phyloP scores from a whole-genome alignment of 1,140 invertebrate genomes.

The Kradibia gibbosae region DNA sequence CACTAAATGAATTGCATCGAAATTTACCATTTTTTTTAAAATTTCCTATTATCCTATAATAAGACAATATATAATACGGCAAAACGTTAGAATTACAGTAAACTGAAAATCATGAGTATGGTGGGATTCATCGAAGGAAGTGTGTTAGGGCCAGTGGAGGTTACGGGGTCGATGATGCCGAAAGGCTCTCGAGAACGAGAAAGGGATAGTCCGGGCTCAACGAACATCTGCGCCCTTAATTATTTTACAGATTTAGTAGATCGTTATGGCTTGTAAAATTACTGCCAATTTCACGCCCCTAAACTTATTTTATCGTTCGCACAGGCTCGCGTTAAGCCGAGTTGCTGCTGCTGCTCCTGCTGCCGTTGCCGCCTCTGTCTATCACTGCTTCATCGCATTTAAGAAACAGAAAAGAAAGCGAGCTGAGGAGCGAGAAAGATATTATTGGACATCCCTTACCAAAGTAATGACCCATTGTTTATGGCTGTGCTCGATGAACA shows the following conservation, averaged over 20 bases:
- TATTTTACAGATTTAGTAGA: conserved; percentile 74
- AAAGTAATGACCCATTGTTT: conserved; percentile 72
- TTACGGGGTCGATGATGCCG: conserved; percentile 25
- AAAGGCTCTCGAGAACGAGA: conserved; percentile 10
- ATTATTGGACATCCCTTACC: conserved; percentile 65
- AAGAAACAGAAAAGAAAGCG: conserved; percentile 37
- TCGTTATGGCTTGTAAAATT: conserved; percentile 74
- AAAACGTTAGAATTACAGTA: not conserved
- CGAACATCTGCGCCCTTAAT: conserved; percentile 73
- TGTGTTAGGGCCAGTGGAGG: not conserved
- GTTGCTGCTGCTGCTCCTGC: conserved; percentile 52
- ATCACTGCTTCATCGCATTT: conserved; percentile 58
- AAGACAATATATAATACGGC: too few relatives aligned
- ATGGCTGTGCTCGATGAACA: conserved; percentile 65
- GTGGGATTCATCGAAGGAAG: not conserved
- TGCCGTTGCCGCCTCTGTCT: conserved; percentile 56
- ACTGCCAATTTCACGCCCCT: conserved; percentile 73
- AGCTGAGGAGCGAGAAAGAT: conserved; percentile 58
- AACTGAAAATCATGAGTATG: not conserved
- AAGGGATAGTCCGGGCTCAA: conserved; percentile 24
- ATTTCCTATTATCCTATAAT: too few relatives aligned
- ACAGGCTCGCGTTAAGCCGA: conserved; percentile 36
- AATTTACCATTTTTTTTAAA: too few relatives aligned
- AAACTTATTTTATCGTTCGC: conserved; percentile 68
- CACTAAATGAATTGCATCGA: too few relatives aligned